phyloP scores from a whole-genome alignment of 2,797 vertebrate genomes.

The Hippoglossus hippoglossus region DNA sequence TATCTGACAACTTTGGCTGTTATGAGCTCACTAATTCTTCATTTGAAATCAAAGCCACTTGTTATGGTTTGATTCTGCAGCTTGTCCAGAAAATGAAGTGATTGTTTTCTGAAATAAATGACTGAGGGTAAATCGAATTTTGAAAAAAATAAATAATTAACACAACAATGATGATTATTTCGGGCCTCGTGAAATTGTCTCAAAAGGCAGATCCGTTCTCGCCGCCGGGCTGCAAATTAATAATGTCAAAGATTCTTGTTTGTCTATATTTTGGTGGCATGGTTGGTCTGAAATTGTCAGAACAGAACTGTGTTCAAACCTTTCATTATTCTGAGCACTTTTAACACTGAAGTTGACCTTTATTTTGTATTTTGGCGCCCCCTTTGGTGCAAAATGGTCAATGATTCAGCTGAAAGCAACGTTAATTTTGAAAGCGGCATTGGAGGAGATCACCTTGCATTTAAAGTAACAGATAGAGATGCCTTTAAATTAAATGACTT shows the following conservation, averaged over 20 bases:
- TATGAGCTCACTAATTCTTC: too few species aligned
- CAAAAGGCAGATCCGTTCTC: background rate
- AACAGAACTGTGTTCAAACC: too few species aligned
- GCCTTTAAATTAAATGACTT: background rate
- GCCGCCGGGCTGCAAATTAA: background rate
- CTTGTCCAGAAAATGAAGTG: background rate
- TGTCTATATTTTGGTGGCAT: background rate
- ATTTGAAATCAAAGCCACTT: background rate
- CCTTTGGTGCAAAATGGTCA: background rate
- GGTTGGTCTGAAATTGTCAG: too few species aligned
- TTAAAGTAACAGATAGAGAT: background rate
- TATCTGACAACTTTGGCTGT: too few species aligned
- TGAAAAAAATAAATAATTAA: background rate
- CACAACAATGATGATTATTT: background rate
- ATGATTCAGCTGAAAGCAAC: background rate
- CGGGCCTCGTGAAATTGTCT: background rate
- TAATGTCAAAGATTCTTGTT: background rate
- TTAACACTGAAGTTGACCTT: too few species aligned
- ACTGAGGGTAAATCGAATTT: background rate
- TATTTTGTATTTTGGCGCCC: background rate
- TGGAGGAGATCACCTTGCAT: background rate
- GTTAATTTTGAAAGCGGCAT: background rate
- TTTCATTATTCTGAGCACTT: too few species aligned
- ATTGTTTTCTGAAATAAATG: too few species aligned
- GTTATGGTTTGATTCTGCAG: background rate